Percentiles rank a stretch among this genome's conserved stretches.
Conservation (phyloP, 2,797 vertebrate species). For the Toxotes lorentzi region DNA sequence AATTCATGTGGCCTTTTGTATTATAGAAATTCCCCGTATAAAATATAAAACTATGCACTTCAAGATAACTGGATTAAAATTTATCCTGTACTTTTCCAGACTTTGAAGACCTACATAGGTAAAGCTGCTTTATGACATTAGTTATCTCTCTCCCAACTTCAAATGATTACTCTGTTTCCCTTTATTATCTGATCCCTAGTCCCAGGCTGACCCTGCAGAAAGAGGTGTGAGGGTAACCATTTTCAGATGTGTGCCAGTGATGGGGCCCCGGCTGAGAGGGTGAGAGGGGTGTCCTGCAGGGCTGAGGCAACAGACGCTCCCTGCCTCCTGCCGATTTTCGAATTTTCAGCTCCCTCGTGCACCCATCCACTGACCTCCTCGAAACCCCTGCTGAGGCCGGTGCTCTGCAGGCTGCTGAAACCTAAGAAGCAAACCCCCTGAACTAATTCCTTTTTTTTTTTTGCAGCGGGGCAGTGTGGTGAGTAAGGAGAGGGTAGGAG, state of each 20-base stretch:
- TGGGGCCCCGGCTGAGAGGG: conserved; percentile 49
- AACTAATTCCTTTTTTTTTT: conserved; percentile 65
- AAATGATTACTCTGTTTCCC: conserved; percentile 83
- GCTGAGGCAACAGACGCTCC: conserved; percentile 67
- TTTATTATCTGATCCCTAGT: conserved; percentile 81
- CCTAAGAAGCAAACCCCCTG: conserved; percentile 62
- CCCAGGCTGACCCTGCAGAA: conserved; percentile 73
- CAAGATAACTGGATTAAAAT: conserved; percentile 2
- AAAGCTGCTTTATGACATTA: conserved; percentile 71
- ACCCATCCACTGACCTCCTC: conserved; percentile 73
- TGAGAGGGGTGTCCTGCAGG: conserved; percentile 62
- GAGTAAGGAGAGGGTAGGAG: conserved; percentile 56
- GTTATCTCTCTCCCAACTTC: conserved; percentile 70
- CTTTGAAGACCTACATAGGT: conserved; percentile 38
- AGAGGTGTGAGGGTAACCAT: conserved; percentile 83
- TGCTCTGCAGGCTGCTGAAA: conserved; percentile 74
- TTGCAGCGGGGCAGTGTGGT: conserved; percentile 57
- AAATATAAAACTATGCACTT: conserved; percentile 3
- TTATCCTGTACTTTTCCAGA: background rate
- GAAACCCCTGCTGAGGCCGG: conserved; percentile 61
- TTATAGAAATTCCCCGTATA: background rate
- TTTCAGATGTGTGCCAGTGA: conserved; percentile 83
- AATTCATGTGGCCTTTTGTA: background rate
- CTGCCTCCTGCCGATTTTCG: conserved; percentile 76
- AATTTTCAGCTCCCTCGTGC: conserved; percentile 76